Conservation (phyloP, 2,113 vertebrate species). For the Perca fluviatilis region DNA sequence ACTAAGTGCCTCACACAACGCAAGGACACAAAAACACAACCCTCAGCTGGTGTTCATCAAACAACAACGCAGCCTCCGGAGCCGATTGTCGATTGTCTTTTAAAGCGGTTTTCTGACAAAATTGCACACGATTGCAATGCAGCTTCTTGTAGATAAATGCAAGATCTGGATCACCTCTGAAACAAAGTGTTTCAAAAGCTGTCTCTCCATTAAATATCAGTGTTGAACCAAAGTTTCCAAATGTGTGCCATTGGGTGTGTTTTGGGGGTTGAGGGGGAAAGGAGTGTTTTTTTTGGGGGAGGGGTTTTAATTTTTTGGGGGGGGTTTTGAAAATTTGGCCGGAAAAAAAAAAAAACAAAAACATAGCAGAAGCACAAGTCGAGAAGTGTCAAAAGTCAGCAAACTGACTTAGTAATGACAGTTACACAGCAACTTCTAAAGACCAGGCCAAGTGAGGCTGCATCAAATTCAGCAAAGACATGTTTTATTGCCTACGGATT, state of each 20-base stretch:
- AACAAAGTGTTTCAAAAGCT: background rate
- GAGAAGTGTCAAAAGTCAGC: background rate
- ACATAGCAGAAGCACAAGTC: background rate
- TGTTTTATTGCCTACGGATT: too few relatives aligned
- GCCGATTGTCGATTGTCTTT: background rate
- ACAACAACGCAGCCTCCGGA: background rate
- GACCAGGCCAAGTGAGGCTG: background rate
- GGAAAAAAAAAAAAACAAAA: background rate
- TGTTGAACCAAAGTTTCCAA: too few relatives aligned
- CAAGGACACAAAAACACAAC: background rate
- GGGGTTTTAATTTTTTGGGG: too few relatives aligned
- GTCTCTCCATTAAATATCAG: background rate
- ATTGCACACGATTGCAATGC: background rate
- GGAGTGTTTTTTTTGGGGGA: too few relatives aligned
- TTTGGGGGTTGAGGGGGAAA: too few relatives aligned
- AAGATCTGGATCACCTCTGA: background rate
- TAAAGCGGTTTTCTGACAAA: background rate
- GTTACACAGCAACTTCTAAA: too few relatives aligned
- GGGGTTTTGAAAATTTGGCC: too few relatives aligned
- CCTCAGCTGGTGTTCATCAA: background rate
- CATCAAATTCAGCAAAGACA: too few relatives aligned
- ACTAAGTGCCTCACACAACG: conserved; percentile 41
- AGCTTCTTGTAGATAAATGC: background rate
- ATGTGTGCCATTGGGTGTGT: too few relatives aligned
- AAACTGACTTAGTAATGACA: background rate